A percentile compares a stretch with the other conserved stretches of the same genome.
Evolutionary conservation across 2,113 vertebrate species (phyloP).

Genomic region (Agelaius phoeniceus): DNA sequence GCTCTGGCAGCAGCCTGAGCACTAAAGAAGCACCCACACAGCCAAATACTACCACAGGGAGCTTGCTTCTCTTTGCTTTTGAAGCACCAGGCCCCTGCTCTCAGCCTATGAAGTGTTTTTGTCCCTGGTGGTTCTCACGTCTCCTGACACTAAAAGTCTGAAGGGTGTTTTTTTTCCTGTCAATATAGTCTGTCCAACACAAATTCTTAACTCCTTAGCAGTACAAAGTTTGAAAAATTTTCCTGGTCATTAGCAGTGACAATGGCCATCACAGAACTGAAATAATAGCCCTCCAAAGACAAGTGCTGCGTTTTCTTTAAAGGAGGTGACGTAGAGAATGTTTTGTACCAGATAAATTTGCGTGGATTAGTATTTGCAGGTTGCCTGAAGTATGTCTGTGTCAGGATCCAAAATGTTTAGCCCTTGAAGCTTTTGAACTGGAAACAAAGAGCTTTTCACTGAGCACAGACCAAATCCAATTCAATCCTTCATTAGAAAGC

Average conservation of each 20-base stretch:
- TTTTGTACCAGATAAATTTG: slow-evolving; percentile 73
- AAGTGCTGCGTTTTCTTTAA: slow-evolving; percentile 26
- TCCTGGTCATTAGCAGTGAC: not conserved
- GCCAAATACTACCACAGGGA: not conserved
- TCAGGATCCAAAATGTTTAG: slow-evolving; percentile 69
- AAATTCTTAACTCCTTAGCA: not conserved
- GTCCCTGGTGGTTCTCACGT: not conserved
- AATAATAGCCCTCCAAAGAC: slow-evolving; percentile 64
- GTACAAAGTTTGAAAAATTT: not conserved
- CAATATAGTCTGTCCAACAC: not conserved
- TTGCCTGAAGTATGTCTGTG: slow-evolving; percentile 67
- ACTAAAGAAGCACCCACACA: not conserved
- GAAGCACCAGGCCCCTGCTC: not conserved
- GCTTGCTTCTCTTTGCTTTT: not conserved
- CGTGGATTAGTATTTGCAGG: slow-evolving; percentile 73
- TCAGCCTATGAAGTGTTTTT: not conserved
- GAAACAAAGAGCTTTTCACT: slow-evolving; percentile 79
- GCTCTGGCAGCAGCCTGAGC: not conserved
- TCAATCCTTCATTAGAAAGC: slow-evolving; percentile 79
- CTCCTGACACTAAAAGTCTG: not conserved
- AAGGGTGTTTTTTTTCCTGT: not conserved
- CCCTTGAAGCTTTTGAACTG: slow-evolving; percentile 71
- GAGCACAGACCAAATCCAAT: slow-evolving; percentile 67
- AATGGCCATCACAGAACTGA: not conserved
- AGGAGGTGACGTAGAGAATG: slow-evolving; percentile 64